Percentiles rank a stretch among this genome's conserved stretches.
These are phyloP conservation scores for Vombatus ursinus DNA, from an alignment of 2,113 vertebrate species.

Conservation along the genomic window DNA sequence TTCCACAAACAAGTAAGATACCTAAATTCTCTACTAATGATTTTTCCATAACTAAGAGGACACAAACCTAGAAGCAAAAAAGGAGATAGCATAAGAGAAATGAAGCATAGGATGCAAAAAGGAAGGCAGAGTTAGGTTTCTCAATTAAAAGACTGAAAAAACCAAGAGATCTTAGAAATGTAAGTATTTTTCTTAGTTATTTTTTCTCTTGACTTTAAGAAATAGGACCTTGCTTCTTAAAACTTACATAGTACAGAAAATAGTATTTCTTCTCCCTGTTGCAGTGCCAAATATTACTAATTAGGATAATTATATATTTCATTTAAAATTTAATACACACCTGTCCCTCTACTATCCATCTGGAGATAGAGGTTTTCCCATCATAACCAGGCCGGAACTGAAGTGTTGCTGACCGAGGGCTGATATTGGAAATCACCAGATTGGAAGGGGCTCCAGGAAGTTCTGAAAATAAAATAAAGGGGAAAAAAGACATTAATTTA, in stretches of 20 bases:
- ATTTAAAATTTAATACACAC: conserved; percentile 64
- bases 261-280: not conserved
- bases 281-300: accelerated
- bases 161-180: not conserved
- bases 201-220: not conserved
- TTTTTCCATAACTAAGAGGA: not conserved
- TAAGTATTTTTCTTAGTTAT: not conserved
- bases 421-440: conserved; percentile 95
- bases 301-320: accelerated
- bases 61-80: not conserved
- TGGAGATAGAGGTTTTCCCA: conserved; percentile 92
- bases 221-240: not conserved
- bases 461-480: conserved; percentile 77
- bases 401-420: conserved; percentile 91
- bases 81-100: not conserved
- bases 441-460: conserved; percentile 94
- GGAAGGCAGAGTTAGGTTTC: not conserved
- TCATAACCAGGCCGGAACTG: conserved; percentile 91
- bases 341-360: conserved; percentile 93
- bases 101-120: not conserved
- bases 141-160: not conserved
- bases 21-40: not conserved
- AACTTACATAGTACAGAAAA: not conserved
- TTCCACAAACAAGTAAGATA: not conserved
- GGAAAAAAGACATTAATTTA: not conserved